A percentile compares a stretch with the other conserved stretches of the same genome.
Conservation (phyloP, 2,113 vertebrate genomes). For the Caretta caretta region DNA sequence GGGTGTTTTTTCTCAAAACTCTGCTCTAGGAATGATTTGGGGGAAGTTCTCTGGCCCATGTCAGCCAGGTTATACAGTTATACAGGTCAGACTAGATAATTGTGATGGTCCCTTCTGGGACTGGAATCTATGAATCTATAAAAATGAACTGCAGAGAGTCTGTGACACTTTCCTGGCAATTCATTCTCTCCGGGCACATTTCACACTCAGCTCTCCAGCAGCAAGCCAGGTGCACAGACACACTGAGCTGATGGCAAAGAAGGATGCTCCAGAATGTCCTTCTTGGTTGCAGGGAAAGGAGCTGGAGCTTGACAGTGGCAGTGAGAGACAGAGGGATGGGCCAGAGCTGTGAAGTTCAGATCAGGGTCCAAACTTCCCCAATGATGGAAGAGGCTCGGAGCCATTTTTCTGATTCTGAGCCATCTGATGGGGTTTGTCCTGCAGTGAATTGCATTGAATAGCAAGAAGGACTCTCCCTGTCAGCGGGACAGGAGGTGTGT, state of each 20-base stretch:
- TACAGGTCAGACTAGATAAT: background rate
- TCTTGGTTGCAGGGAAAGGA: background rate
- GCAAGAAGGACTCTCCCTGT: background rate
- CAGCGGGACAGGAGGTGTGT: background rate
- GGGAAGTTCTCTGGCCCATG: background rate
- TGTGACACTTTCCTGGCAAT: background rate
- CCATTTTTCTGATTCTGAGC: background rate
- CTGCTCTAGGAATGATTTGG: background rate
- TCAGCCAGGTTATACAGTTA: background rate
- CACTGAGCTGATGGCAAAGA: background rate
- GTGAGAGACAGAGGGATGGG: background rate
- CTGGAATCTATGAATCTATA: background rate
- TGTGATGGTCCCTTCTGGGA: background rate
- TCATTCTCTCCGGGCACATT: background rate
- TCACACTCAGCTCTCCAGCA: background rate
- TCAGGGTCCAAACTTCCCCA: background rate
- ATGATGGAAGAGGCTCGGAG: background rate
- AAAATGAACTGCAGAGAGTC: background rate
- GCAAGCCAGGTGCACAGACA: background rate
- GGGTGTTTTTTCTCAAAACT: background rate
- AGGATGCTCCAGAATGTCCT: too few relatives aligned
- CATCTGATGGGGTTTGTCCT: background rate
- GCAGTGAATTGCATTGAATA: background rate
- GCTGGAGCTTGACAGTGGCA: background rate
- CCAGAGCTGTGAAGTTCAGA: background rate